Conservation (phyloP, 30 jellyfish, hydroid and myxozoan species). For the Chironex yamaguchii region DNA sequence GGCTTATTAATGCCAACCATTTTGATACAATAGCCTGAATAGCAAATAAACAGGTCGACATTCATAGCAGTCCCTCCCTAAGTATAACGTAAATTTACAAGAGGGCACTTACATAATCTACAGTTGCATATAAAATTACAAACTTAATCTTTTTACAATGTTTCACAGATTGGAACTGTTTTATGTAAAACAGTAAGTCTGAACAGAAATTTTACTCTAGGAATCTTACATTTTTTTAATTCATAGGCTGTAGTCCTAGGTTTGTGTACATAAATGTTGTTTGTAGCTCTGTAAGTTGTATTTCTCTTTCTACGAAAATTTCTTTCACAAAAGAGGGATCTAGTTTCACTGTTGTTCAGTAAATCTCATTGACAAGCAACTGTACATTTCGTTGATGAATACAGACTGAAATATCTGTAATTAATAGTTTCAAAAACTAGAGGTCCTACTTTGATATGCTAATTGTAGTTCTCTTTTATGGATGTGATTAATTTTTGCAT, state of each 20-base stretch:
- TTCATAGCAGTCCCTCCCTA: too few relatives aligned
- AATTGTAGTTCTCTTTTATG: constrained; percentile 22
- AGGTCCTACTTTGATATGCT: constrained; percentile 41
- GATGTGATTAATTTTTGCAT: constrained; percentile 4
- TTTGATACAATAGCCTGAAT: too few relatives aligned
- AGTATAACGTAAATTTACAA: too few relatives aligned
- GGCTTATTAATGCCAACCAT: too few relatives aligned
- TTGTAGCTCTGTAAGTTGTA: constrained; percentile 28
- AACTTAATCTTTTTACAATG: background rate
- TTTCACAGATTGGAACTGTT: constrained; percentile 38
- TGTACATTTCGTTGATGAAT: background rate
- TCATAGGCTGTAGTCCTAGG: constrained; percentile 62
- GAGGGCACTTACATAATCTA: constrained; percentile 29
- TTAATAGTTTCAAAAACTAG: constrained; percentile 13
- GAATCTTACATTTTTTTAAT: constrained; percentile 22
- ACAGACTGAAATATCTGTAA: background rate
- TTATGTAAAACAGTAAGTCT: constrained; percentile 43
- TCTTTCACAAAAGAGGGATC: constrained; percentile 44
- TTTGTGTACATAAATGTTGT: constrained; percentile 43
- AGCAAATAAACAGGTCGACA: too few relatives aligned
- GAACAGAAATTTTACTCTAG: constrained; percentile 47
- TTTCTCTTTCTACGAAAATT: constrained; percentile 23
- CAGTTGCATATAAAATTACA: constrained; percentile 31
- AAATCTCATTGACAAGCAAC: background rate
- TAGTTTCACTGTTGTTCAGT: constrained; percentile 14